A percentile compares a stretch with the other conserved stretches of the same genome.
Conservation (phyloP, 2,888 invertebrate species). For the Lutraria lutraria region DNA sequence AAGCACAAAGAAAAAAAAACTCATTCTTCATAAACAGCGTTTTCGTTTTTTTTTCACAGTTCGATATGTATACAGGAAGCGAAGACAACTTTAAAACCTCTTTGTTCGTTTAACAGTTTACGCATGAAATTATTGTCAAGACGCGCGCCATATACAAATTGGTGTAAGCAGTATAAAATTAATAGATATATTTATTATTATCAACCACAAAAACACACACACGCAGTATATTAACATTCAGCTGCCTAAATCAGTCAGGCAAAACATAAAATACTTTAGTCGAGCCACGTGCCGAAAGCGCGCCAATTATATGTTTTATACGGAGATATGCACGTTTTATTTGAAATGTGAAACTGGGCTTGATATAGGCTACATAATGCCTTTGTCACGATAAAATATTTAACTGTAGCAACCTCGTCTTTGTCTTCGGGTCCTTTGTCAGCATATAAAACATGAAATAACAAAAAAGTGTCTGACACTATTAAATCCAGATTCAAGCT, state of each 20-base stretch:
- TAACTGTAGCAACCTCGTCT: conserved; percentile 13
- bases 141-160: not conserved
- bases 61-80: not conserved
- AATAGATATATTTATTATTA: not conserved
- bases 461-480: not conserved
- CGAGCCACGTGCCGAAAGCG: conserved; percentile 13
- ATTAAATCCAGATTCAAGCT: not conserved
- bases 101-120: not conserved
- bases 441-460: conserved; percentile 18
- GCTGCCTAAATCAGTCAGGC: not conserved
- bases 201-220: not conserved
- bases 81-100: not conserved
- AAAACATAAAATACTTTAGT: not conserved
- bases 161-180: not conserved
- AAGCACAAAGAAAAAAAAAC: not conserved
- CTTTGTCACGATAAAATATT: not conserved
- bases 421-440: conserved; percentile 11
- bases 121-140: not conserved
- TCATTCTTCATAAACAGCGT: not conserved
- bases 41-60: not conserved
- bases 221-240: conserved; percentile 7
- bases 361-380: conserved; percentile 7
- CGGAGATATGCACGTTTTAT: conserved; percentile 27
- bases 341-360: conserved; percentile 12
- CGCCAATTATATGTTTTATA: conserved; percentile 23